Evolutionary conservation across 2,113 vertebrate species (phyloP), one percentile per base, ranked within the genome.

Genomic region (Psittacara wagleri): DNA sequence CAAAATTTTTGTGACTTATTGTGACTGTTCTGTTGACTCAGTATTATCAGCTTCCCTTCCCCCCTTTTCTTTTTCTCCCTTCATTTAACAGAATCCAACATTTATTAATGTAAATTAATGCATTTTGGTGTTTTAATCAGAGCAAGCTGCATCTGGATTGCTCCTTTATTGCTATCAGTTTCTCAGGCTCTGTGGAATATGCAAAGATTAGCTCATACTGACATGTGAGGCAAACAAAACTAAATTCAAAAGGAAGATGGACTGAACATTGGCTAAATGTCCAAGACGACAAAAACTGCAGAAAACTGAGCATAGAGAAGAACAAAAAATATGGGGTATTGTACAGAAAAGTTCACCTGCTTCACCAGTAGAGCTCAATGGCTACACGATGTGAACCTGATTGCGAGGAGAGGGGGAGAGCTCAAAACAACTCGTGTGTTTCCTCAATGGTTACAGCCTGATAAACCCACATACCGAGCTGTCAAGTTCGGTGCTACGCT

Each of bases 31-130:
- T 35, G 43, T 51, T 84, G 57, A 75, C 13, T 54, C 39, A 24
- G 10, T 52, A 27, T 79, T 69, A 73, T 3, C 27, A 73, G n/a
- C 27, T 83, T 79, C 41, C 17, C 24, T 39, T 11, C 24, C 10
- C 17, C 3, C 29, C 12, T 22, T 68, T 52, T 13, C 4, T 0
- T 1, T 2, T 3, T 9, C 12, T 17, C 16, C 6, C 11, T 27
- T 23, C 19, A 35, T 51, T 95, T 79, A 76, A 66, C 11, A 52
- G 49, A 72, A 82, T 59, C 63, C 31, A 92, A 59, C 6, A 62
- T 79, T 63, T 72, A 3, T 83, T 82, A 59, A 29, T 48, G 22
- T 39, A 91, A 91, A 80, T 33, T 9, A 63, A 57, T 0, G 0
- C 23, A 37, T 76, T 82, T 83, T 41, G 59, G 63, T 39, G 62